phyloP scores from a whole-genome alignment of 64 coral and sea anemone species.

The Platygyra sinensis region DNA sequence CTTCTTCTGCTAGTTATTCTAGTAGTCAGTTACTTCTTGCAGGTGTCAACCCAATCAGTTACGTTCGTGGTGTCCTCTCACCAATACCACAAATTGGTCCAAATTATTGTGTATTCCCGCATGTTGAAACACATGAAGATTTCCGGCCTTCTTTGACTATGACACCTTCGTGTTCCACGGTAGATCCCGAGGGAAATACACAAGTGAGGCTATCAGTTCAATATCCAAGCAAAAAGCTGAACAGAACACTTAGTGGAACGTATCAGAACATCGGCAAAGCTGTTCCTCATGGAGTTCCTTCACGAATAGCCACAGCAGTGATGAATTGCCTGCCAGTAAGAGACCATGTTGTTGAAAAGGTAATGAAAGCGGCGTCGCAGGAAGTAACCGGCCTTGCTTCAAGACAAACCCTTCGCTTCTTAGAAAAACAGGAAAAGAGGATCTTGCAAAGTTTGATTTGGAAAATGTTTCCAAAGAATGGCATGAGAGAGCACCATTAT shows the following conservation, averaged over 20 bases:
- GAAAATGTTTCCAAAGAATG: slow-evolving; percentile 39
- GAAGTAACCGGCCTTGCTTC: slow-evolving; percentile 43
- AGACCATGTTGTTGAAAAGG: not conserved
- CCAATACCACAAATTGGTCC: not conserved
- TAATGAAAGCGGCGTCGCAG: not conserved
- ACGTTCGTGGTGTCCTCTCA: no score
- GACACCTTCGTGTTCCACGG: not conserved
- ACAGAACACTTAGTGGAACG: not conserved
- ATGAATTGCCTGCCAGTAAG: slow-evolving; percentile 11
- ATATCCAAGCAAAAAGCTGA: slow-evolving; percentile 33
- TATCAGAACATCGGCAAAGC: slow-evolving; percentile 1
- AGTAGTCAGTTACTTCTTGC: not conserved
- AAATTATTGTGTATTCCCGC: not conserved
- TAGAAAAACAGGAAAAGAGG: slow-evolving; percentile 31
- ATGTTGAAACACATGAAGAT: not conserved
- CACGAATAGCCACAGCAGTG: not conserved
- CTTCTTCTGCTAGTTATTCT: no score
- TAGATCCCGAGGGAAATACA: not conserved
- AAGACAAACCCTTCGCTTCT: slow-evolving; percentile 55
- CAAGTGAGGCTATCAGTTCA: slow-evolving; percentile 12
- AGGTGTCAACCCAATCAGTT: not conserved
- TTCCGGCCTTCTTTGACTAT: not conserved
- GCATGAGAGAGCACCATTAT: slow-evolving; percentile 46
- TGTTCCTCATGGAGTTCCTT: not conserved
- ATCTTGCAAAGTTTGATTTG: slow-evolving; percentile 24